Evolutionary conservation across 2,113 vertebrate genomes (phyloP).

Genomic region (Loxodonta africana): DNA sequence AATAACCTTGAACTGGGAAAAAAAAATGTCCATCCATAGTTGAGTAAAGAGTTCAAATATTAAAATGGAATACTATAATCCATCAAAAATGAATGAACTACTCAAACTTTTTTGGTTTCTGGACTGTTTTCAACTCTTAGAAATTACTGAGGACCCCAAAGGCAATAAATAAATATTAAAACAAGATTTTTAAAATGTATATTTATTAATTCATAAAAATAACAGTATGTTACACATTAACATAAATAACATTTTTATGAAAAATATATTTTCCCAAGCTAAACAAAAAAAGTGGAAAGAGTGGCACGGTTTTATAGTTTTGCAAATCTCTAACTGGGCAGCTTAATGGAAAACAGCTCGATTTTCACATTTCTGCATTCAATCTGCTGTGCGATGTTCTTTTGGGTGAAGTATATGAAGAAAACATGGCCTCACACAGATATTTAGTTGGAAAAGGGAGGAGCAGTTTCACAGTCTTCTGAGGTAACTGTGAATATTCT

Average conservation of each 20-base stretch:
- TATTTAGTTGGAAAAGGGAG: neutral
- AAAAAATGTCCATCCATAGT: neutral
- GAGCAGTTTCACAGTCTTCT: neutral
- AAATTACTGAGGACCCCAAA: neutral
- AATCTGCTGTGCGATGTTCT: neutral
- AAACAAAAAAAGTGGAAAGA: slow-evolving; percentile 1
- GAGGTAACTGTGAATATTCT: neutral
- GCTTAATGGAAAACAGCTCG: slow-evolving; percentile 6
- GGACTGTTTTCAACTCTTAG: neutral
- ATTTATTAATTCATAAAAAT: slow-evolving; percentile 42
- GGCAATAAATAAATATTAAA: neutral
- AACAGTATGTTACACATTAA: neutral
- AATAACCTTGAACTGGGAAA: neutral
- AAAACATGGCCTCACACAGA: neutral
- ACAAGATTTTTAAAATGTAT: neutral
- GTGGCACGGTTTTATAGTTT: neutral
- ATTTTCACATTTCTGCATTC: slow-evolving; percentile 23
- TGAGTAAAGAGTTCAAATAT: neutral
- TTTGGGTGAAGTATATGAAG: neutral
- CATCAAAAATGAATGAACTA: slow-evolving; percentile 27
- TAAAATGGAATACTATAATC: neutral
- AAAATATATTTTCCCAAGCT: slow-evolving; percentile 32
- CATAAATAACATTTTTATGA: neutral
- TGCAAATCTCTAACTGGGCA: slow-evolving; percentile 7
- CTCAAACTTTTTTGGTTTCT: neutral